phyloP scores from a whole-genome alignment of 2,797 vertebrate species.

The Linurgus olivaceus region DNA sequence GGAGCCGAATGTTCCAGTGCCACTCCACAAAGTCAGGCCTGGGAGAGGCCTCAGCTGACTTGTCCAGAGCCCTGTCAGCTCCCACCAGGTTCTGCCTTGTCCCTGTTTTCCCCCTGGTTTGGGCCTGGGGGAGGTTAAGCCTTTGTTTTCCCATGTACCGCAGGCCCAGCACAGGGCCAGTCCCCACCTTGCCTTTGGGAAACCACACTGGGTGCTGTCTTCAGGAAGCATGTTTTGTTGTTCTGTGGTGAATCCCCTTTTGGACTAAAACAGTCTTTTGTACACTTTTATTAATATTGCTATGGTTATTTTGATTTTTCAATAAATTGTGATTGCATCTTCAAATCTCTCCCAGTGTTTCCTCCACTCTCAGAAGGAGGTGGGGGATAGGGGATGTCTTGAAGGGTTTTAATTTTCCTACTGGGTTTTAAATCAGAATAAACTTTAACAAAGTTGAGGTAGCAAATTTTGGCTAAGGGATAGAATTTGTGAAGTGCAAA shows the following conservation, averaged over 20 bases:
- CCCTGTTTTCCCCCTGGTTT: fast-evolving
- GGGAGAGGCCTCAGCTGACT: background rate
- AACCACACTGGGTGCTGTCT: background rate
- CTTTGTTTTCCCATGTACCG: background rate
- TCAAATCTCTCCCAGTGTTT: background rate
- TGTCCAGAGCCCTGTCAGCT: background rate
- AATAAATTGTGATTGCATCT: background rate
- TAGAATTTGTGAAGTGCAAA: background rate
- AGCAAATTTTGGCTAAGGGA: background rate
- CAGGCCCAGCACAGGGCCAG: fast-evolving
- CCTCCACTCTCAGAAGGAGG: background rate
- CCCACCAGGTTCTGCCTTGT: background rate
- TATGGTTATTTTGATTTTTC: background rate
- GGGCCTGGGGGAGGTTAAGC: background rate
- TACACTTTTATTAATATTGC: background rate
- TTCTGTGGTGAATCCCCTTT: background rate
- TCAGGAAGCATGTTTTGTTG: background rate
- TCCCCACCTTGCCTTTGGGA: background rate
- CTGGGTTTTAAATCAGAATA: background rate
- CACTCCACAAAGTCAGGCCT: background rate
- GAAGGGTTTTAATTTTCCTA: background rate
- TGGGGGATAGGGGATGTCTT: background rate
- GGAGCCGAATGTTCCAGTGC: fast-evolving
- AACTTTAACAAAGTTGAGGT: background rate
- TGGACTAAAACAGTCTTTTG: background rate